These are phyloP conservation scores for Tetramorium parvispinum DNA, from an alignment of 1,140 invertebrate genomes.

Conservation along the genomic window DNA sequence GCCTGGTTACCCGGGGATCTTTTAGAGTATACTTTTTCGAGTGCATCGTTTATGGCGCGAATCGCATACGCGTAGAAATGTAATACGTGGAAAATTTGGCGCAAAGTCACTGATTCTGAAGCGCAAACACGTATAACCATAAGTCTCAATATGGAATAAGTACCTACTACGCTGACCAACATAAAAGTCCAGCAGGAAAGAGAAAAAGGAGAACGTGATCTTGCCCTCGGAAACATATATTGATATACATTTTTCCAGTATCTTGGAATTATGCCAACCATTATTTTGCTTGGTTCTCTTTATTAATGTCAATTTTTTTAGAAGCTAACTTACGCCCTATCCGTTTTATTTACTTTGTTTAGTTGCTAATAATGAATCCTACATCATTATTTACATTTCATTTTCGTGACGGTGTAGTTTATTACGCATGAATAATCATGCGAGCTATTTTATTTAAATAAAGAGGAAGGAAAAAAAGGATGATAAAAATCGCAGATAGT, in stretches of 20 bases:
- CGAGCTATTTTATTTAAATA: not conserved
- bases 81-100: slow-evolving; percentile 58
- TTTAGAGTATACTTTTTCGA: not conserved
- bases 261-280: slow-evolving; percentile 13
- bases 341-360: not conserved
- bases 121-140: slow-evolving; percentile 69
- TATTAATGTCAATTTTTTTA: not conserved
- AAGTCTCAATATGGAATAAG: slow-evolving; percentile 70
- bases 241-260: slow-evolving; percentile 24
- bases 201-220: slow-evolving; percentile 16
- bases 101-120: slow-evolving; percentile 54
- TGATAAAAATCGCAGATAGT: not conserved
- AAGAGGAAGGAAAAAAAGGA: not conserved
- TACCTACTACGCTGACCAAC: slow-evolving; percentile 54
- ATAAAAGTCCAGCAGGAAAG: slow-evolving; percentile 20
- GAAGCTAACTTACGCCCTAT: not conserved
- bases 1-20: not conserved
- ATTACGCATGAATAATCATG: not conserved
- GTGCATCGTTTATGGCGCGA: slow-evolving; percentile 15
- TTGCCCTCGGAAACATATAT: slow-evolving; percentile 1
- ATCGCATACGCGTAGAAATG: slow-evolving; percentile 53
- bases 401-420: not conserved
- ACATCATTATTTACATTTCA: not conserved
- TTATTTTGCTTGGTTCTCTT: not conserved
- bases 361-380: not conserved